These are phyloP conservation scores for Volucella inanis DNA, from an alignment of 2,888 invertebrate genomes.

Conservation along the genomic window DNA sequence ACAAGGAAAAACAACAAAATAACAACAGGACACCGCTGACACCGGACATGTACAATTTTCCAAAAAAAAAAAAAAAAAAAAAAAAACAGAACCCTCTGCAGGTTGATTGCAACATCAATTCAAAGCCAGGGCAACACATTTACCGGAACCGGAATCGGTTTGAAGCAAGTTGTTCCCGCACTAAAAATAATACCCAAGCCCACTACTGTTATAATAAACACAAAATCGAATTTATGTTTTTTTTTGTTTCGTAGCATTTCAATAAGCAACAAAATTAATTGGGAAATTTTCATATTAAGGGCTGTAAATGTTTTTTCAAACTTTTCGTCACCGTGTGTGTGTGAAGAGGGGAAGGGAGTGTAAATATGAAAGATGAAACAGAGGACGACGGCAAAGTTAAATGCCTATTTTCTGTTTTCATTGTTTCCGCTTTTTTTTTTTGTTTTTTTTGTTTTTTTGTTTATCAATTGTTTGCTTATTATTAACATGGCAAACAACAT, in stretches of 20 bases:
- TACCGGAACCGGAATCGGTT: conserved; percentile 39
- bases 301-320: conserved; percentile 1
- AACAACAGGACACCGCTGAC: conserved; percentile 29
- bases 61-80: too few relatives aligned
- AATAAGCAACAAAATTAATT: conserved; percentile 24
- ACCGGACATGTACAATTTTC: conserved; percentile 22
- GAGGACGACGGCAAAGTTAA: background rate
- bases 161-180: conserved; percentile 33
- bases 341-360: background rate
- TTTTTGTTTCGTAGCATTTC: conserved; percentile 13
- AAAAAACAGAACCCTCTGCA: background rate
- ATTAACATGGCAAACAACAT: too few relatives aligned
- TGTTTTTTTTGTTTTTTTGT: too few relatives aligned
- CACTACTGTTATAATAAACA: conserved; percentile 19
- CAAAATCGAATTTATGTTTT: conserved; percentile 7
- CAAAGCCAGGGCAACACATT: conserved; percentile 28
- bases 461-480: too few relatives aligned
- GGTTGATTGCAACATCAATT: conserved; percentile 16
- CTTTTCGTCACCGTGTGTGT: background rate
- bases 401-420: background rate
- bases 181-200: conserved; percentile 34
- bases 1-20: conserved; percentile 9
- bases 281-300: conserved; percentile 20
- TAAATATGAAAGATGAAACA: background rate
- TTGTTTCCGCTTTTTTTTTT: too few relatives aligned